These are phyloP conservation scores for Microctonus hyperodae DNA, from an alignment of 2,888 invertebrate species.

Conservation along the genomic window DNA sequence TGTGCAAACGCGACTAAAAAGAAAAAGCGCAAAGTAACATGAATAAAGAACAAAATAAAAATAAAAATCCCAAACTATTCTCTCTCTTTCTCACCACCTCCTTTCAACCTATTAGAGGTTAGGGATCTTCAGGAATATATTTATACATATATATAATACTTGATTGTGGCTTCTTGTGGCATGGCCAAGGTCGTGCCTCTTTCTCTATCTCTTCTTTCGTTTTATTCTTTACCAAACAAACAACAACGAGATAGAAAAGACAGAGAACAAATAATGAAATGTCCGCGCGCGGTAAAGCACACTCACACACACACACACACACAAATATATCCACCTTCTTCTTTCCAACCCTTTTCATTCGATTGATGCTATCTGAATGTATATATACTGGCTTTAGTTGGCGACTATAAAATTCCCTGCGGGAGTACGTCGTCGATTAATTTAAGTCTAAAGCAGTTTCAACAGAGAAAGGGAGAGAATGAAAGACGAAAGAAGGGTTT, in stretches of 20 bases:
- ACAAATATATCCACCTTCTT: slow-evolving; percentile 6
- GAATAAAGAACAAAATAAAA: slow-evolving; percentile 6
- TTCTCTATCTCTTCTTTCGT: slow-evolving; percentile 23
- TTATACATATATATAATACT: neutral
- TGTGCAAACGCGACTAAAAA: neutral
- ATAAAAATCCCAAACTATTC: neutral
- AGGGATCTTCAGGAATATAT: neutral
- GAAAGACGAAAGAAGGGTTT: slow-evolving; percentile 20
- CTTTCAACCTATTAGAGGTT: neutral
- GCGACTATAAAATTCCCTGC: slow-evolving; percentile 29
- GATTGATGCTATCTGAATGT: slow-evolving; percentile 26
- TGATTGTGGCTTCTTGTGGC: slow-evolving; percentile 7
- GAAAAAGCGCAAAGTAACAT: slow-evolving; percentile 1
- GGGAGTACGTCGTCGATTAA: slow-evolving; percentile 31
- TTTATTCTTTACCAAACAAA: neutral
- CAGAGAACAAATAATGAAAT: neutral
- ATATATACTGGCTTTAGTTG: slow-evolving; percentile 11
- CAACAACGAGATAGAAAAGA: neutral
- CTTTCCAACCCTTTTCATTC: slow-evolving; percentile 20
- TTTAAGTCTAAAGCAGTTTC: slow-evolving; percentile 23
- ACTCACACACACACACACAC: neutral
- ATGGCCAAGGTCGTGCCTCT: slow-evolving; percentile 11
- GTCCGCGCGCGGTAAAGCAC: slow-evolving; percentile 21
- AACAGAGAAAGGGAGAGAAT: slow-evolving; percentile 25
- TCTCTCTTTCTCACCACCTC: neutral